Evolutionary conservation across 2,797 vertebrate species (phyloP).

Genomic region (Eulemur mongoz): DNA sequence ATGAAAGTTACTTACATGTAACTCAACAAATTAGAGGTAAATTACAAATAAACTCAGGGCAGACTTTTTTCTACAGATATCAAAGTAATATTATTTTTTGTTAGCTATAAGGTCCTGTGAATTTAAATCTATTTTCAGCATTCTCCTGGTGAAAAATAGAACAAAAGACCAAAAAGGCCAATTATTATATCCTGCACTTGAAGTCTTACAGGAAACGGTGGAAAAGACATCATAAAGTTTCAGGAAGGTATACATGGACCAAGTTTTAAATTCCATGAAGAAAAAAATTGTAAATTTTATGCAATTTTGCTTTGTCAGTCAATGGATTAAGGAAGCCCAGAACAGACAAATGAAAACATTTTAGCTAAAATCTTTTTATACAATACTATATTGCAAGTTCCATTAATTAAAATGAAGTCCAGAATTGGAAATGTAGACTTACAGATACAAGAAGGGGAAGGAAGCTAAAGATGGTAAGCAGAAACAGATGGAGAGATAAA

Average conservation of each 20-base stretch:
- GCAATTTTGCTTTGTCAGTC: background rate
- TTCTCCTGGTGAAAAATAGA: background rate
- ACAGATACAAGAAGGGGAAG: background rate
- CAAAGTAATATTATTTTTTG: constrained; percentile 17
- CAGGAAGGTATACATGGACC: background rate
- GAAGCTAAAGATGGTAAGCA: background rate
- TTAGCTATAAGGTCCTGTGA: background rate
- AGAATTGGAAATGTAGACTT: background rate
- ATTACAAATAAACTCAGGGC: background rate
- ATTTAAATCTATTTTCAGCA: constrained; percentile 5
- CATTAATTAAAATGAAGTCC: constrained; percentile 29
- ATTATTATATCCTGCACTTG: background rate
- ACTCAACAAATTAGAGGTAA: constrained; percentile 69
- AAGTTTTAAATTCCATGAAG: background rate
- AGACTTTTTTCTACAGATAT: background rate
- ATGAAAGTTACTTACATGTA: constrained; percentile 87
- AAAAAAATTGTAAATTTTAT: background rate
- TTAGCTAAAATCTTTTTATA: constrained; percentile 5
- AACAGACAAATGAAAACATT: constrained; percentile 38
- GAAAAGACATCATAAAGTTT: constrained; percentile 34
- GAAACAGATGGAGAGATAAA: background rate
- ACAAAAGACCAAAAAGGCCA: background rate
- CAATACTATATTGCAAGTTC: constrained; percentile 21
- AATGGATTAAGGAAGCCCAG: constrained; percentile 28
- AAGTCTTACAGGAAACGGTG: constrained; percentile 15